phyloP scores from a whole-genome alignment of 2,113 vertebrate species.

The Podarcis muralis region DNA sequence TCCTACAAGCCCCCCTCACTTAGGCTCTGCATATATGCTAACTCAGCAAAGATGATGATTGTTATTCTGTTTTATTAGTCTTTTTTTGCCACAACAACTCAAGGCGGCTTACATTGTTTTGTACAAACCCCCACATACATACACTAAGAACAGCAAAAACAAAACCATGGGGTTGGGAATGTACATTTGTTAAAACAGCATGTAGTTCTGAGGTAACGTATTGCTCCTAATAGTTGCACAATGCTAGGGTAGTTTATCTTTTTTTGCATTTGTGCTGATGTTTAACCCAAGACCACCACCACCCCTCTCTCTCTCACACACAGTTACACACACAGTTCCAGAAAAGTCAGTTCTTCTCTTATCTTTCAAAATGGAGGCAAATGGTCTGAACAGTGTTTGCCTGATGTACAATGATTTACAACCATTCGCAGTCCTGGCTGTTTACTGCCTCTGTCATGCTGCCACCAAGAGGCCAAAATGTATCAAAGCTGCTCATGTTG shows the following conservation, averaged over 20 bases:
- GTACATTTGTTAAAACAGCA: neutral
- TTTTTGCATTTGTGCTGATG: neutral
- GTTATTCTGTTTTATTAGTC: too few species aligned
- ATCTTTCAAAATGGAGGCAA: slow-evolving; percentile 7
- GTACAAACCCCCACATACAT: too few species aligned
- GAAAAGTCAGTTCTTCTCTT: neutral
- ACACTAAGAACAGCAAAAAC: too few species aligned
- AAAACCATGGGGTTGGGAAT: neutral
- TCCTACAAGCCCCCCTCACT: neutral
- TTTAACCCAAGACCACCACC: neutral
- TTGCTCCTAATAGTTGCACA: neutral
- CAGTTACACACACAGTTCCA: neutral
- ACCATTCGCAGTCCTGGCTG: neutral
- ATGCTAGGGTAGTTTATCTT: neutral
- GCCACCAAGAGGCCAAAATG: slow-evolving; percentile 29
- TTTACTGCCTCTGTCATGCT: slow-evolving; percentile 7
- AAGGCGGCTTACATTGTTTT: too few species aligned
- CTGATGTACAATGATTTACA: neutral
- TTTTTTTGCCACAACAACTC: too few species aligned
- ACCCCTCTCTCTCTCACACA: neutral
- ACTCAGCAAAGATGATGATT: neutral
- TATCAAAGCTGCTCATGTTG: neutral
- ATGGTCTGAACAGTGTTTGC: slow-evolving; percentile 9
- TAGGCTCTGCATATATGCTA: neutral
- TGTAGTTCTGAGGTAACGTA: neutral